Conservation (phyloP, 2,888 invertebrate species). For the Limnephilus rhombicus region DNA sequence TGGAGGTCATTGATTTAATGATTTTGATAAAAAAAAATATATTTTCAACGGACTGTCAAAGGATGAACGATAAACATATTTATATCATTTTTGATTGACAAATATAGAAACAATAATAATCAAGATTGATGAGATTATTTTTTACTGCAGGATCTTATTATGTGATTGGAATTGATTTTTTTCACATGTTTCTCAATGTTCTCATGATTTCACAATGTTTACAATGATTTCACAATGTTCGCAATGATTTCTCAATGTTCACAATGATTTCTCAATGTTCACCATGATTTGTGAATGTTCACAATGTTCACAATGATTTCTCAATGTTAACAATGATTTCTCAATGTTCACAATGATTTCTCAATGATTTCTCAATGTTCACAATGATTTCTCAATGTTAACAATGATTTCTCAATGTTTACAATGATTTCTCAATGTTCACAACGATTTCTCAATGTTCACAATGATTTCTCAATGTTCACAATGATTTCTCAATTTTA, state of each 20-base stretch:
- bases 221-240: too few relatives aligned
- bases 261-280: too few relatives aligned
- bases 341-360: too few relatives aligned
- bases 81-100: neutral
- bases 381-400: neutral
- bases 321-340: too few relatives aligned
- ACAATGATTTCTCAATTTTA: too few relatives aligned
- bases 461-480: too few relatives aligned
- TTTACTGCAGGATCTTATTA: neutral
- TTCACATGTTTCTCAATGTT: neutral
- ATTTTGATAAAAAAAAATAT: neutral
- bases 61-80: neutral
- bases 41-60: neutral
- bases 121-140: neutral
- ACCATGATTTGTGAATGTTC: too few relatives aligned
- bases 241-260: too few relatives aligned
- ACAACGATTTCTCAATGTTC: too few relatives aligned
- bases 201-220: neutral
- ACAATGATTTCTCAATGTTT: neutral
- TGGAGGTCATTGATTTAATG: constrained; percentile 1
- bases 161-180: neutral
- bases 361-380: neutral
- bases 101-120: neutral
- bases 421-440: too few relatives aligned
- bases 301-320: too few relatives aligned